Percentiles rank a stretch among this genome's conserved stretches.
phyloP scores from a whole-genome alignment of 2,888 invertebrate genomes.

The Euzophera pinguis region DNA sequence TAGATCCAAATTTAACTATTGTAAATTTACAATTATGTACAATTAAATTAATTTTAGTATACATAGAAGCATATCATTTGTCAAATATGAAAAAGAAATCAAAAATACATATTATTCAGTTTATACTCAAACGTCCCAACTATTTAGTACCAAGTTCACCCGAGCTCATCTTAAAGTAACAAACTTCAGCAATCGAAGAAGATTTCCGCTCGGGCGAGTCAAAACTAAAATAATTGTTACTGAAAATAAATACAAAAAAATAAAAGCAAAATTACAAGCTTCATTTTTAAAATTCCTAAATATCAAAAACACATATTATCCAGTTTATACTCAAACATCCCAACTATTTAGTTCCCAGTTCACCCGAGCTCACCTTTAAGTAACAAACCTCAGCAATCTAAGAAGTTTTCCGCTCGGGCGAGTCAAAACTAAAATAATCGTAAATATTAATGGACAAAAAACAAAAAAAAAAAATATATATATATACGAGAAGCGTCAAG shows the following conservation, averaged over 20 bases:
- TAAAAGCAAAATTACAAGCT: too few relatives aligned
- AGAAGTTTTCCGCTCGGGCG: slow-evolving; percentile 47
- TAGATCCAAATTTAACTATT: too few relatives aligned
- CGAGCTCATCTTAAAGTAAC: slow-evolving; percentile 23
- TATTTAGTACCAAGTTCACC: not conserved
- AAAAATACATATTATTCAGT: not conserved
- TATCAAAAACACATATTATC: not conserved
- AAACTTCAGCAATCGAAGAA: slow-evolving; percentile 41
- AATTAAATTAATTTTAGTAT: too few relatives aligned
- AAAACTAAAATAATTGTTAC: slow-evolving; percentile 59
- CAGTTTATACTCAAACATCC: not conserved
- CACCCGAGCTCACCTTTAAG: slow-evolving; percentile 19
- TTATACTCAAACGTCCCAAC: not conserved
- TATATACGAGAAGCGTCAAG: too few relatives aligned
- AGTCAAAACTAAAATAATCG: slow-evolving; percentile 61
- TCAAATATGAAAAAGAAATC: too few relatives aligned
- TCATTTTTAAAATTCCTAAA: too few relatives aligned
- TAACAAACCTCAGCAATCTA: slow-evolving; percentile 37
- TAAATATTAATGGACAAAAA: too few relatives aligned
- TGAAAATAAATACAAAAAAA: too few relatives aligned
- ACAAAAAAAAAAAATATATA: too few relatives aligned
- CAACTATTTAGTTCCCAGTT: not conserved
- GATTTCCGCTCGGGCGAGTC: slow-evolving; percentile 47
- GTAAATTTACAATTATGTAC: too few relatives aligned
- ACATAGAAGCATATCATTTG: too few relatives aligned